Evolutionary conservation across 2,888 invertebrate genomes (phyloP).

Genomic region (Mythimna lalbum): DNA sequence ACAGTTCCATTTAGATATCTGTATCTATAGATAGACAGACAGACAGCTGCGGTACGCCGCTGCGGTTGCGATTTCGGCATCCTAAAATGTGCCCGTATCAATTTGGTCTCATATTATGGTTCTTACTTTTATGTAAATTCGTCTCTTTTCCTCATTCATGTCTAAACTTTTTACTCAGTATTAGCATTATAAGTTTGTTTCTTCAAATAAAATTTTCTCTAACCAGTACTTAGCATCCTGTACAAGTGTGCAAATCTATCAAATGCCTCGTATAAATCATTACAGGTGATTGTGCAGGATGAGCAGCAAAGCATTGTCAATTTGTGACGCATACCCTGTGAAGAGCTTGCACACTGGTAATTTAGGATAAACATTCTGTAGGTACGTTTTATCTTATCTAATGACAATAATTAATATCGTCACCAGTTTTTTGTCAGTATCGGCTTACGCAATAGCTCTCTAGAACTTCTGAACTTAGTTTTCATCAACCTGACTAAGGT

Average conservation of each 20-base stretch:
- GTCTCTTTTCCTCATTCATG: not conserved
- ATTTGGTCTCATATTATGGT: not conserved
- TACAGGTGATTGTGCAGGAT: too few relatives aligned
- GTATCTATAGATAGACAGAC: not conserved
- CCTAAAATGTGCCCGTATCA: not conserved
- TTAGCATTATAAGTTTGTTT: not conserved
- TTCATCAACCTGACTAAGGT: not conserved
- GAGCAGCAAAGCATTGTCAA: too few relatives aligned
- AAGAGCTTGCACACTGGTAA: too few relatives aligned
- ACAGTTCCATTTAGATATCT: constrained; percentile 11
- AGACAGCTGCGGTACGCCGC: constrained; percentile 11
- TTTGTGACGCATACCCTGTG: too few relatives aligned
- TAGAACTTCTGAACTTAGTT: not conserved
- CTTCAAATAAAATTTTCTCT: not conserved
- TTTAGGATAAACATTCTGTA: too few relatives aligned
- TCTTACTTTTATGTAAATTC: too few relatives aligned
- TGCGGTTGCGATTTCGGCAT: constrained; percentile 36
- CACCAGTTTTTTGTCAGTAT: not conserved
- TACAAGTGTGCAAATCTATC: too few relatives aligned
- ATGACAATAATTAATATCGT: not conserved
- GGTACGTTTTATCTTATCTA: not conserved
- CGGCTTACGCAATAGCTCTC: too few relatives aligned
- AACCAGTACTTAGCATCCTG: too few relatives aligned
- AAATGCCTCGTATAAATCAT: too few relatives aligned
- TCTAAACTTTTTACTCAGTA: too few relatives aligned